A percentile compares a stretch with the other conserved stretches of the same genome.
These are phyloP conservation scores for Dexiosoma caninum DNA, from an alignment of 2,888 invertebrate genomes.

Conservation along the genomic window DNA sequence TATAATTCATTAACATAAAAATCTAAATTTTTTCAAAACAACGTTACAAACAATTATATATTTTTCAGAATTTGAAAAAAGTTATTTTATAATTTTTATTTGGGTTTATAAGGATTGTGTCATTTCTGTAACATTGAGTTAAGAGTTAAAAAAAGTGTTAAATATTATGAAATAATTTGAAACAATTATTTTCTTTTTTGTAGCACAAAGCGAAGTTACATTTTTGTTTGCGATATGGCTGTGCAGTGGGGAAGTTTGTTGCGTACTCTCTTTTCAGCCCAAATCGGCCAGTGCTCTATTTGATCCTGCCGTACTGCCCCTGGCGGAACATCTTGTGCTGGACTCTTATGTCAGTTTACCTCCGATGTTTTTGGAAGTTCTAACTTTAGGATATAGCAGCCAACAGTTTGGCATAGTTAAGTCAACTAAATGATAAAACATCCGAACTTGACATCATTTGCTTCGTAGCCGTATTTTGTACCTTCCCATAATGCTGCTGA, in stretches of 20 bases:
- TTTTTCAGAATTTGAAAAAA: constrained; percentile 1
- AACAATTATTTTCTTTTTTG: too few relatives aligned
- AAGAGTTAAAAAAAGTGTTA: neutral
- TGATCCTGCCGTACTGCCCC: constrained; percentile 43
- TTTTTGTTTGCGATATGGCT: constrained; percentile 11
- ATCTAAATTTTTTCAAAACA: too few relatives aligned
- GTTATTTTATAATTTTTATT: neutral
- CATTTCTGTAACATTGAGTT: neutral
- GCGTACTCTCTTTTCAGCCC: neutral
- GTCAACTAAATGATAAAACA: constrained; percentile 47
- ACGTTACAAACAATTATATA: neutral
- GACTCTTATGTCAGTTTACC: constrained; percentile 32
- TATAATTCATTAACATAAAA: too few relatives aligned
- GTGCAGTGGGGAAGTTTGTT: constrained; percentile 47
- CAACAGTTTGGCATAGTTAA: constrained; percentile 36
- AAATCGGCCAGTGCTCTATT: constrained; percentile 43
- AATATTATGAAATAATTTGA: neutral
- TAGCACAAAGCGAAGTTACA: too few relatives aligned
- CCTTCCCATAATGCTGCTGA: neutral
- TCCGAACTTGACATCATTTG: constrained; percentile 5
- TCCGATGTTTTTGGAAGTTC: neutral
- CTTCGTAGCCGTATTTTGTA: constrained; percentile 10
- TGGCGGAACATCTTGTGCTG: constrained; percentile 50
- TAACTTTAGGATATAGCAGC: constrained; percentile 20
- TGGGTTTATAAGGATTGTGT: neutral